Conservation (phyloP, 2,888 invertebrate genomes). For the Zygothrica quintamaculata region DNA sequence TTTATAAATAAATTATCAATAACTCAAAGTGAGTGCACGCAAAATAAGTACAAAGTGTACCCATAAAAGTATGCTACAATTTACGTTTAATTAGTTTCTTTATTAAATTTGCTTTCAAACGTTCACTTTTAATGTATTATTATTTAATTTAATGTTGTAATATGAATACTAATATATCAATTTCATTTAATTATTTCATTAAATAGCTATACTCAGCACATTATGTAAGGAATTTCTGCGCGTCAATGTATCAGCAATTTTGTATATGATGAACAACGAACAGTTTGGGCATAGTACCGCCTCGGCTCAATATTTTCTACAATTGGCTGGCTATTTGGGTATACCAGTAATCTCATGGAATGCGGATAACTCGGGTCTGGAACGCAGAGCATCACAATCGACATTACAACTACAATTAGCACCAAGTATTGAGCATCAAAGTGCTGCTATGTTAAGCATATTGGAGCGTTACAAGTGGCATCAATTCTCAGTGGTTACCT, state of each 20-base stretch:
- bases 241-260: conserved; percentile 95
- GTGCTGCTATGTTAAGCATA: conserved; percentile 97
- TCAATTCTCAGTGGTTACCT: conserved; percentile 96
- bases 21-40: too few relatives aligned
- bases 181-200: conserved; percentile 80
- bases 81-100: too few relatives aligned
- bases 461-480: conserved; percentile 98
- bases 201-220: conserved; percentile 94
- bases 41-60: too few relatives aligned
- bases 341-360: conserved; percentile 99
- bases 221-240: conserved; percentile 95
- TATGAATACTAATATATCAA: too few relatives aligned
- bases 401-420: conserved; percentile 96
- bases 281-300: conserved; percentile 96
- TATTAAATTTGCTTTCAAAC: too few relatives aligned
- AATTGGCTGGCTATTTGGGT: conserved; percentile 96
- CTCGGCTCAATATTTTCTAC: conserved; percentile 96
- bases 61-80: background rate
- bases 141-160: too few relatives aligned
- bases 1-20: too few relatives aligned
- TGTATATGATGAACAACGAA: conserved; percentile 98
- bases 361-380: conserved; percentile 97
- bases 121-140: background rate
- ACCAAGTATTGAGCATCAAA: conserved; percentile 97
- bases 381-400: conserved; percentile 92